Base-by-base conservation (phyloP, 2,888 invertebrate genomes). In the Hydraecia micacea region DNA sequence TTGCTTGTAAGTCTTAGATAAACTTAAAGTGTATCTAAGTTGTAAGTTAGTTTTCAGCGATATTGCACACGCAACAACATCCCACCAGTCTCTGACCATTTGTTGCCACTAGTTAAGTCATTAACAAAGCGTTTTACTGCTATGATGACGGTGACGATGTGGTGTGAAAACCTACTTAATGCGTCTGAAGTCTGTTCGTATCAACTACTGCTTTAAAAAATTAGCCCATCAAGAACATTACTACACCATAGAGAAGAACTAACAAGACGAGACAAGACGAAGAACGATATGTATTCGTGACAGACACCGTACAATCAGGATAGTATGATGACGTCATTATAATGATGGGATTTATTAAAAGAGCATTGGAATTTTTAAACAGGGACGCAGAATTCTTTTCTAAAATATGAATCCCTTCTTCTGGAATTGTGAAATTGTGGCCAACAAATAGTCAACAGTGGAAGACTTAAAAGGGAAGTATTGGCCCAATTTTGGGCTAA, bases 221-320 rank as follows among this genome's bases (percentile, higher is more conserved):
- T 86, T 86, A 90, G 90, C 88, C 91, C 90, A 91, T 87, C 81
- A 84, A 91, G 87, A 93, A 91, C 84, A 87, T 85, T 88, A 90
- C 91, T 92, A 94, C 90, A 90, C 86, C 87, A 78, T 88, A 88
- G 86, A 91, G 88, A 91, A 88, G 90, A 86, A 91, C 91, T 92
- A 92, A 91, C 89, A 87, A 92, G 91, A 93, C 91, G 90, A 92
- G 93, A 93, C 94, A 91, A 93, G 93, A 94, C 92, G 92, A 94
- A 93, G 90, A 94, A 94, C 95, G 96, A 96, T 96, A 96, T 95
- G 96, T 95, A 94, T 95, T 93, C 92, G 92, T 89, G 88, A 92
- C 85, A 92, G 92, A 92, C 89, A 90, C 90, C 92, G 90, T 92
- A 91, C 91, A 92, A 92, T 91, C 85, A 91, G 90, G 90, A 91